Evolutionary conservation across 2,113 vertebrate genomes (phyloP), one percentile per base, ranked within the genome.

Genomic region (Etheostoma cragini): DNA sequence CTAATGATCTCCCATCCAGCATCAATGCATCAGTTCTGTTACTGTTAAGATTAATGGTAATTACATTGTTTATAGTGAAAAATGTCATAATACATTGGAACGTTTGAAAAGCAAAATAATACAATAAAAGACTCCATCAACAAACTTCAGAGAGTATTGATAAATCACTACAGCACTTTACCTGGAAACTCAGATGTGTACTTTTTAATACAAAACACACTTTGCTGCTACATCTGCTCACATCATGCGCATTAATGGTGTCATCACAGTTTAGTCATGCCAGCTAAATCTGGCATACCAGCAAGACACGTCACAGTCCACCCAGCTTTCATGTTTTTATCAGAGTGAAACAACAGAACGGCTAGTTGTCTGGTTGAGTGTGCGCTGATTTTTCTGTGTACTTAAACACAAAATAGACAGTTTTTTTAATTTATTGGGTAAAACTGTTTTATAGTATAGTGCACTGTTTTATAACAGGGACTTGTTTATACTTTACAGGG

Each of bases 241-340:
- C 53, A 62, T 80, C 52, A 35, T 74, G 82, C 62, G 81, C 73
- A 76, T 92, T 64, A 60, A 10, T 19, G 21, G 71, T 87, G 85
- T 87, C 86, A 81, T 77, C 52, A 50, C 46, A 50, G 52, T 80
- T 92, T 89, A 65, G 80, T 86, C 73, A 88, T 58, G 71, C 60
- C 60, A 68, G 63, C 74, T 78, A 50, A 78, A 68, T 85, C 54
- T 90, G 82, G 79, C 85, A 85, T 49, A 54, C 72, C 68, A 78
- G 38, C 35, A 46, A 62, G 78, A 83, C 75, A 78, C 61, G 84
- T 85, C 80, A 81, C 0, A 52, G 83, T 87, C 85, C 81, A 65
- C 70, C 74, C 85, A 78, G 78, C 83, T 83, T 91, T 91, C 62
- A 89, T 69, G 77, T 85, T 72, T 79, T 33, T 46, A 62, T 82